Evolutionary conservation across 2,888 invertebrate species (phyloP), one percentile per base, ranked within the genome.

Genomic region (Dynastes grantii): DNA sequence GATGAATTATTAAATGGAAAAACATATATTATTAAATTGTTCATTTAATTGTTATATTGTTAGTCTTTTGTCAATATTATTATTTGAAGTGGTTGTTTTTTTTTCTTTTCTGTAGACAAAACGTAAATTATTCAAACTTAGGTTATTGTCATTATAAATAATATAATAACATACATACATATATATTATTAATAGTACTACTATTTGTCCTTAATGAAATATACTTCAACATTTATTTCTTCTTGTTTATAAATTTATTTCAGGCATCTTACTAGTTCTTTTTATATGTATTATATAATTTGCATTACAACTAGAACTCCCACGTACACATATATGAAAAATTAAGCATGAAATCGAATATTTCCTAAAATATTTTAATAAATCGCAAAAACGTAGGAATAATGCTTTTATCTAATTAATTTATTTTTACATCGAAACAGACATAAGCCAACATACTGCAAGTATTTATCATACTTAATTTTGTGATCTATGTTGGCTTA

Each of bases 61-160:
- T 81, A 82, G 81, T 82, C 80, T 80, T 32, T 80, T 82, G 81
- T 82, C 81, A 79, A 81, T 77, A 77, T 81, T 79, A 82, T 81
- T 58, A 81, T 79, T 81, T 80, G 78, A 81, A 80, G 77, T 81
- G 80, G 79, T 80, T 81, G 79, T 80, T 81, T 75, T 40, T 75
- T 75, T 61, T 49, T 61, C 32, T 80, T 82, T 80, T 70, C 49
- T 53, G 61, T 61, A 75, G 58, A 75, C 73, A 61, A 61, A 75
- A n/a, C 71, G 76, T 75, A 76, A 76, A 78, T 78, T 75, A 78
- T 78, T 75, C 45, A 75, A 75, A 75, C 27, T 75, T 75, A 75
- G 73, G 61, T 75, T 75, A 75, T 45, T 75, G 27, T 75, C 73
- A 75, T 61, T 75, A 75, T 75, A 58, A 63, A 63, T 51, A 32